These are phyloP conservation scores for Hypena proboscidalis DNA, from an alignment of 2,888 invertebrate genomes.

Conservation along the genomic window DNA sequence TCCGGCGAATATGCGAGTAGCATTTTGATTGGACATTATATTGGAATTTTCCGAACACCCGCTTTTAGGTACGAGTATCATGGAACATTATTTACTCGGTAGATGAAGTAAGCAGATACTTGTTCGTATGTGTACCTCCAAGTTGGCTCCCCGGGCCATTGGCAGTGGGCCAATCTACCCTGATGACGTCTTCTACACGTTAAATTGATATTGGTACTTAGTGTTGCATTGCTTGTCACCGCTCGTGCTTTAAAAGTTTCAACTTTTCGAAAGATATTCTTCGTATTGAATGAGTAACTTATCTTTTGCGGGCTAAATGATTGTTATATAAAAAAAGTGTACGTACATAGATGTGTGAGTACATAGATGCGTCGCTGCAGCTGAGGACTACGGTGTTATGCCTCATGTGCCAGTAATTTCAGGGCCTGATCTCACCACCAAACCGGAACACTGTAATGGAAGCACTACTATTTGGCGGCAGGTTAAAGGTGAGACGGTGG, in stretches of 20 bases:
- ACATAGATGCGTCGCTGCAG: too few species aligned
- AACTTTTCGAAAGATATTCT: conserved; percentile 44
- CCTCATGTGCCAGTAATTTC: too few species aligned
- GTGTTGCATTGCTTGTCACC: conserved; percentile 54
- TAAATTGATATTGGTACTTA: conserved; percentile 78
- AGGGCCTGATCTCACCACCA: too few species aligned
- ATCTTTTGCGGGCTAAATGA: too few species aligned
- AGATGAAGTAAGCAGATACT: conserved; percentile 52
- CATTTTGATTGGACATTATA: conserved; percentile 7
- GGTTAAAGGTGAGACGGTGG: too few species aligned
- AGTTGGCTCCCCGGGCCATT: conserved; percentile 56
- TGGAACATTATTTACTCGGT: conserved; percentile 45
- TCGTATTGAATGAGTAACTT: conserved; percentile 6
- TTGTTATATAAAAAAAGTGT: too few species aligned
- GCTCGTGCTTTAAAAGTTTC: conserved; percentile 55
- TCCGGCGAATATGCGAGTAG: conserved; percentile 5
- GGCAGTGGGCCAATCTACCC: conserved; percentile 59
- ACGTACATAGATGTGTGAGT: too few species aligned
- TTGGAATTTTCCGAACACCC: conserved; percentile 21
- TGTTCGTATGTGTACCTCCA: conserved; percentile 54
- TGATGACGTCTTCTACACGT: conserved; percentile 70
- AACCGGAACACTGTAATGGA: too few species aligned
- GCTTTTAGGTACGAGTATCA: conserved; percentile 33
- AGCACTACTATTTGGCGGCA: too few species aligned
- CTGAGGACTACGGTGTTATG: too few species aligned